Evolutionary conservation across 2,888 invertebrate species (phyloP), one percentile per base, ranked within the genome.

Genomic region (Meghimatium bilineatum): DNA sequence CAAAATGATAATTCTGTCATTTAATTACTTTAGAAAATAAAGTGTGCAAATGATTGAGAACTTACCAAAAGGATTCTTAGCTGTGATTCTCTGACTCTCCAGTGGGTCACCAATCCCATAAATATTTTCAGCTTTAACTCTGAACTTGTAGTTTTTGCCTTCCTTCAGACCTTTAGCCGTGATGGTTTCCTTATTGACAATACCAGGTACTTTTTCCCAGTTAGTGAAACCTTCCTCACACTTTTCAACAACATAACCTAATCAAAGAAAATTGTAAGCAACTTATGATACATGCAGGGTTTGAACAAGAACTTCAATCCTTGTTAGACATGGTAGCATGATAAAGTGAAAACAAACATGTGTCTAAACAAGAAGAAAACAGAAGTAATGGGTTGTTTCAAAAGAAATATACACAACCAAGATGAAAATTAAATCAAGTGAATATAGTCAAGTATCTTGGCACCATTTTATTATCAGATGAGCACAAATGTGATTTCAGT

Each of bases 51-150:
- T 2, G 44, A 44, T 44, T 44, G 5, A 29, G 26, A 67, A 87
- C 95, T 94, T 90, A 96, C 96, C 97, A 94, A 98, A 99, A 89
- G 99, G 99, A 94, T 98, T 98, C 94, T 99, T 99, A 17, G 98
- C 98, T 36, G 97, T 94, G 0, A 97, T 96, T 92, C 97, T 97
- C 90, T 98, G 97, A 90, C 97, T 97, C 82, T 94, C 93, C 83
- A 98, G 94, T 0, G 99, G 97, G 89, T 99, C 98, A 12, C 99
- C 98, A 0, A 97, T 95, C 56, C 99, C 99, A 92, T 98, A 98
- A 88, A 98, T 96, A 93, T 99, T 99, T 94, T 99, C 99, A 32
- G 99, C 99, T 83, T 97, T 96, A 38, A 99, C 98, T 87, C 99
- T 96, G 95, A 99, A 99, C 36, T 97, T 95, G 94, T 98, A 99